These are phyloP conservation scores for Steinernema scapterisci DNA, from an alignment of 2,888 invertebrate species.

Conservation along the genomic window DNA sequence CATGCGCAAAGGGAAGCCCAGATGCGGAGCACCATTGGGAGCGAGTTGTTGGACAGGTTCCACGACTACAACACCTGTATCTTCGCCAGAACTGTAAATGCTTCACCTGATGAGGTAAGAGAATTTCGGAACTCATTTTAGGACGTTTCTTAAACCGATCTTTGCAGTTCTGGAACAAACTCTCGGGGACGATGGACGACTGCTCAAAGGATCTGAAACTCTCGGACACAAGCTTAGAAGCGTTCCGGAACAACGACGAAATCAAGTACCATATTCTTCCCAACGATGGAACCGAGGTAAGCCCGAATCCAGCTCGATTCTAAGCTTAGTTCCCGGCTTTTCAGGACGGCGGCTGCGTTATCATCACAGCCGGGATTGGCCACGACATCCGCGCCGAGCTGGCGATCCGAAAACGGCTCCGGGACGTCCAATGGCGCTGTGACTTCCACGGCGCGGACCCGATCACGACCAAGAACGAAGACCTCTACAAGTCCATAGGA, in stretches of 20 bases:
- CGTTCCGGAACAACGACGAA: neutral
- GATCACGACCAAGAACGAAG: neutral
- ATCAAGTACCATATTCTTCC: constrained; percentile 17
- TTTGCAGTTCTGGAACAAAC: neutral
- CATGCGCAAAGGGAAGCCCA: neutral
- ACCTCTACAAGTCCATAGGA: neutral
- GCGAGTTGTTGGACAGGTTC: neutral
- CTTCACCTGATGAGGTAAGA: neutral
- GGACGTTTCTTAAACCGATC: neutral
- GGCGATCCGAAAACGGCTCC: neutral
- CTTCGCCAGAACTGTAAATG: neutral
- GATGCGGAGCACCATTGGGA: neutral
- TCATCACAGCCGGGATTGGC: neutral
- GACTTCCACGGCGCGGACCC: constrained; percentile 11
- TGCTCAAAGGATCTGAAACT: neutral
- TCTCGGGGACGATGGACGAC: neutral
- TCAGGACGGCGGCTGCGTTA: neutral
- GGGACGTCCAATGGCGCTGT: constrained; percentile 9
- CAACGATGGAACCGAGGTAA: constrained; percentile 1
- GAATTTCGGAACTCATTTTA: neutral
- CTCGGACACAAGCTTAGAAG: neutral
- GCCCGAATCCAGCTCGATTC: neutral
- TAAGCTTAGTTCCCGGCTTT: neutral
- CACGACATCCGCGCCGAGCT: neutral
- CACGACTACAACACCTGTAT: constrained; percentile 22